Evolutionary conservation across 2,888 invertebrate species (phyloP).

Genomic region (Diaprepes abbreviatus): DNA sequence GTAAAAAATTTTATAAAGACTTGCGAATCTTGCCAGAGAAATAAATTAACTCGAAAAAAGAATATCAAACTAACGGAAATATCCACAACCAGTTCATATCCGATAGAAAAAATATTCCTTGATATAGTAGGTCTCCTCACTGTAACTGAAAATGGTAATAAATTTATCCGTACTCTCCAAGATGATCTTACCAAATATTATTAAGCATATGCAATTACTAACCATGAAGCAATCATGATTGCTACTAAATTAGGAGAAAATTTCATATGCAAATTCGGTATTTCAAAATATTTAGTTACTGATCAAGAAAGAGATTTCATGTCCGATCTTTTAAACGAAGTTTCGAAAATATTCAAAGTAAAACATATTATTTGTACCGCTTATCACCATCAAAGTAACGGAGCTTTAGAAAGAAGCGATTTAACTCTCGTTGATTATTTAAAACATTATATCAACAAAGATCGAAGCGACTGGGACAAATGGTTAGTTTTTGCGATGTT

Average conservation of each 20-base stretch:
- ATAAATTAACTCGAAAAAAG: too few relatives aligned
- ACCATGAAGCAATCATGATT: conserved; percentile 59
- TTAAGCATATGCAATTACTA: conserved; percentile 57
- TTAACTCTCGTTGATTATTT: conserved; percentile 58
- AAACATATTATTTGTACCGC: conserved; percentile 56
- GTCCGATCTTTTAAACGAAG: conserved; percentile 53
- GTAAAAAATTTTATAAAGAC: conserved; percentile 46
- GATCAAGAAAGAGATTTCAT: conserved; percentile 50
- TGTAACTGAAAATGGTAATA: conserved; percentile 47
- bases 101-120: conserved; percentile 50
- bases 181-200: conserved; percentile 61
- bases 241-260: conserved; percentile 54
- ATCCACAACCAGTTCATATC: conserved; percentile 55
- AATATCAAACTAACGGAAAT: too few relatives aligned
- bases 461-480: conserved; percentile 60
- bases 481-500: conserved; percentile 59
- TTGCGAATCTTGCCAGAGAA: too few relatives aligned
- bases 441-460: conserved; percentile 59
- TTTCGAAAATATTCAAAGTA: conserved; percentile 56
- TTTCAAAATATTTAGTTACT: too few relatives aligned
- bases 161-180: conserved; percentile 54
- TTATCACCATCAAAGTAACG: conserved; percentile 58
- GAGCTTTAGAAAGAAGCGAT: conserved; percentile 60
- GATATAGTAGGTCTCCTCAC: conserved; percentile 35
- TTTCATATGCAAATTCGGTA: conserved; percentile 53